Conservation (phyloP, 2,113 vertebrate genomes). For the Amphilophus citrinellus region DNA sequence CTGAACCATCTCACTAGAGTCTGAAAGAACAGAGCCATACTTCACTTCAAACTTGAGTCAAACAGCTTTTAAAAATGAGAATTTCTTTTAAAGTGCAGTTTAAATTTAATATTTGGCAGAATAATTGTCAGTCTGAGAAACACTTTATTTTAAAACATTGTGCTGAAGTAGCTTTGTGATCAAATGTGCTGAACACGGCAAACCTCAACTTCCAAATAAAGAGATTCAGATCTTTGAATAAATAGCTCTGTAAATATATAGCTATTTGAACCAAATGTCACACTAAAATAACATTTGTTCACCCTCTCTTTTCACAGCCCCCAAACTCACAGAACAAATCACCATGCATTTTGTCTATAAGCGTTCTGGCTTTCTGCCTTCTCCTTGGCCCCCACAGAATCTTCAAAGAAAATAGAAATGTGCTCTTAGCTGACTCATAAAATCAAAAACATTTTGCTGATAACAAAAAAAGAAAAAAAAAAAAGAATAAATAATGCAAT, state of each 20-base stretch:
- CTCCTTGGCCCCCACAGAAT: not conserved
- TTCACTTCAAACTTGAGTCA: not conserved
- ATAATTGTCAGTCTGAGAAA: too few species aligned
- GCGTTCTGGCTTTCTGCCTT: not conserved
- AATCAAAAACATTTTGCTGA: not conserved
- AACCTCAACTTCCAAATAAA: not conserved
- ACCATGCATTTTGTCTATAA: conserved; percentile 22
- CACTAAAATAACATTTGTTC: not conserved
- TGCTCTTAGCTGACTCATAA: not conserved
- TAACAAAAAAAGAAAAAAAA: not conserved
- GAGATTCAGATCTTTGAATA: not conserved
- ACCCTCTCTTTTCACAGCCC: not conserved
- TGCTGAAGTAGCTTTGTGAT: not conserved
- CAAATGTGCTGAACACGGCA: not conserved
- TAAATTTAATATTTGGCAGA: not conserved
- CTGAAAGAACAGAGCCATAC: not conserved
- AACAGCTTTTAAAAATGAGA: not conserved
- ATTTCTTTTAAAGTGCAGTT: not conserved
- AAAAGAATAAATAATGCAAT: conserved; percentile 35
- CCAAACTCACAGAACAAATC: conserved; percentile 34
- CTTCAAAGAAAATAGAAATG: conserved; percentile 10
- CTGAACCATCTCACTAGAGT: not conserved
- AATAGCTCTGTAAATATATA: not conserved
- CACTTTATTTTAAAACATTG: not conserved
- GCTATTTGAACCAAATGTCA: conserved; percentile 11